These are phyloP conservation scores for Venustoraphidia nigricollis DNA, from an alignment of 2,888 invertebrate genomes.

Conservation along the genomic window DNA sequence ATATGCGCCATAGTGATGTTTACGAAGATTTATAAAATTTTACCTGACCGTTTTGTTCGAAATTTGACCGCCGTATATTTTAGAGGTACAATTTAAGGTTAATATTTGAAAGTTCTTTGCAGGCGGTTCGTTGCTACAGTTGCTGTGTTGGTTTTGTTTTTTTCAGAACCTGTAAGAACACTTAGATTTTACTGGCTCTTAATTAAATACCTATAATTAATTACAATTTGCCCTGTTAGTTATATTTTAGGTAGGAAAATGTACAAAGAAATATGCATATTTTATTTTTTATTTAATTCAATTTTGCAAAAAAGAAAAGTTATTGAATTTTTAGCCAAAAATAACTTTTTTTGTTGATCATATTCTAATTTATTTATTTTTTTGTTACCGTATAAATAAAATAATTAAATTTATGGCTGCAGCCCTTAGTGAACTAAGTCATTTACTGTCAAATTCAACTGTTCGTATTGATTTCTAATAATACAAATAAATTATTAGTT, in stretches of 20 bases:
- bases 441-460: slow-evolving; percentile 14
- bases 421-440: too few species aligned
- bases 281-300: slow-evolving; percentile 4
- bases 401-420: too few species aligned
- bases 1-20: slow-evolving; percentile 10
- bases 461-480: too few species aligned
- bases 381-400: too few species aligned
- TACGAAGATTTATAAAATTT: slow-evolving; percentile 25
- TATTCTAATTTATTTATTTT: too few species aligned
- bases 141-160: too few species aligned
- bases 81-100: slow-evolving; percentile 31
- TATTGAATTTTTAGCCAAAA: slow-evolving; percentile 8
- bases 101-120: slow-evolving; percentile 1
- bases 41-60: slow-evolving; percentile 42
- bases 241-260: background rate
- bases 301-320: slow-evolving; percentile 1
- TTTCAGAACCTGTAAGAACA: too few species aligned
- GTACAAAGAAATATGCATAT: background rate
- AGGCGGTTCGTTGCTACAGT: background rate
- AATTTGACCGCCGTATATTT: slow-evolving; percentile 48
- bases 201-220: too few species aligned
- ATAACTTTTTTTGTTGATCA: too few species aligned
- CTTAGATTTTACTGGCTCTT: too few species aligned
- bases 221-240: too few species aligned
- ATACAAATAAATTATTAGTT: too few species aligned